Evolutionary conservation across 2,113 vertebrate species (phyloP).

Genomic region (Paradisaea rubra): DNA sequence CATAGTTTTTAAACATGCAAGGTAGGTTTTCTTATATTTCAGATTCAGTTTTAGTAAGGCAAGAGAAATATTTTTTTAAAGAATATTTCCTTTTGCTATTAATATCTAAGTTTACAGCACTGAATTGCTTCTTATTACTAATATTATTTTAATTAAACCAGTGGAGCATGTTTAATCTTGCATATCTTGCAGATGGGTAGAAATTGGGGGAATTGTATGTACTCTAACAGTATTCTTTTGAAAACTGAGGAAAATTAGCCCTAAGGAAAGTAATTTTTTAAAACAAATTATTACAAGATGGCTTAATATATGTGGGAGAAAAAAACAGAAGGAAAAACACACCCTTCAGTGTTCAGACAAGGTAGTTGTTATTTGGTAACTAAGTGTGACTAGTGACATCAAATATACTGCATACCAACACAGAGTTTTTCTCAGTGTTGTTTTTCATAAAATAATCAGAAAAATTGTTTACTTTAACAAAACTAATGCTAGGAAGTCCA

Average conservation of each 20-base stretch:
- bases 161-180: neutral
- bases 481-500: neutral
- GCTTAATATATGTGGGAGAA: neutral
- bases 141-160: neutral
- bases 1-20: neutral
- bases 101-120: neutral
- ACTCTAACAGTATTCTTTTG: neutral
- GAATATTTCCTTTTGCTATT: neutral
- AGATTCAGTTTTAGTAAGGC: neutral
- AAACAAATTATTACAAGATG: neutral
- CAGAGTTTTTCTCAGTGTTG: neutral
- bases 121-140: neutral
- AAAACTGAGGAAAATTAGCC: neutral
- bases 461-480: neutral
- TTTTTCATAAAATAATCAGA: neutral
- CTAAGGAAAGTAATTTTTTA: neutral
- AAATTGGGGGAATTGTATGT: neutral
- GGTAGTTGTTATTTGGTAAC: neutral
- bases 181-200: neutral
- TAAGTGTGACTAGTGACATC: neutral
- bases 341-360: neutral
- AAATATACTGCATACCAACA: neutral
- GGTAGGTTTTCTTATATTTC: neutral
- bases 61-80: neutral
- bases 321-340: neutral